A percentile compares a stretch with the other conserved stretches of the same genome.
Evolutionary conservation across 2,113 vertebrate species (phyloP).

Genomic region (Ophthalmolycus amberensis): DNA sequence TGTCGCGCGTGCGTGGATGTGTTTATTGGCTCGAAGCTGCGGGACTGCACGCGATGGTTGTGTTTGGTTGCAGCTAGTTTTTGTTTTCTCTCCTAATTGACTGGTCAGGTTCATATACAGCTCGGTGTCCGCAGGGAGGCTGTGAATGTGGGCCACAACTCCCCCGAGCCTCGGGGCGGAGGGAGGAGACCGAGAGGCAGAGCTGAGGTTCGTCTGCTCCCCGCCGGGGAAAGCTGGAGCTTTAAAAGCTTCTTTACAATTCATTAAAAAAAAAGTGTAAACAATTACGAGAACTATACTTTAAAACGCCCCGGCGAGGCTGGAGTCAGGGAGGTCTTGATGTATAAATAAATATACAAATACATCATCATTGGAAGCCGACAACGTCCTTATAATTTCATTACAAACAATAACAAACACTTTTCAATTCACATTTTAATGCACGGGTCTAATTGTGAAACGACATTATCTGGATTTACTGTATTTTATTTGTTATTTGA

Average conservation of each 20-base stretch:
- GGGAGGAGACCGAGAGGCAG: slow-evolving; percentile 37
- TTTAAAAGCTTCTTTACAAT: slow-evolving; percentile 16
- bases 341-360: neutral
- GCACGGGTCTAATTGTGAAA: neutral
- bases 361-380: neutral
- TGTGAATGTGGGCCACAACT: slow-evolving; percentile 52
- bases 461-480: neutral
- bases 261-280: neutral
- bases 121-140: slow-evolving; percentile 41
- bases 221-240: neutral
- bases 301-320: neutral
- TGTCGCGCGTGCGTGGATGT: slow-evolving; percentile 9
- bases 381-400: neutral
- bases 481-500: neutral
- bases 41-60: slow-evolving; percentile 41
- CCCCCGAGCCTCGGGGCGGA: slow-evolving; percentile 38
- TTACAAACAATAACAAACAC: neutral
- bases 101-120: slow-evolving; percentile 59
- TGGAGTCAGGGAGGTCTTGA: neutral
- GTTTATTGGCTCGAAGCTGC: slow-evolving; percentile 34
- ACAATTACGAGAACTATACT: neutral
- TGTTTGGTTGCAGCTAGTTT: slow-evolving; percentile 42
- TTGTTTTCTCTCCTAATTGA: slow-evolving; percentile 60
- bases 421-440: neutral
- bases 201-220: neutral